These are phyloP conservation scores for Diadophis punctatus DNA, from an alignment of 2,113 vertebrate species.

Conservation along the genomic window DNA sequence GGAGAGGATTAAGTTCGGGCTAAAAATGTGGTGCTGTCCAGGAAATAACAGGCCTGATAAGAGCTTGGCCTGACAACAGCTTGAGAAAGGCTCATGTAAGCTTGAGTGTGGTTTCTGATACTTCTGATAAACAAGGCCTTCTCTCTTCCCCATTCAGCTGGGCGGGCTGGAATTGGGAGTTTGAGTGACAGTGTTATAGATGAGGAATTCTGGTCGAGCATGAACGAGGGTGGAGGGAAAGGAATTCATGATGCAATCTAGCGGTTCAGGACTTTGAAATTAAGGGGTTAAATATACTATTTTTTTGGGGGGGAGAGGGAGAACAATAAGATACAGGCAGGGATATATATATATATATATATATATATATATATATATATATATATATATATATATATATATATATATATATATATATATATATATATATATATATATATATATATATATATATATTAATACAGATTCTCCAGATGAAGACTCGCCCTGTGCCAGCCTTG, in stretches of 20 bases:
- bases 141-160: not conserved
- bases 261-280: not conserved
- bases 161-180: not conserved
- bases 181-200: not conserved
- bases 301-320: not conserved
- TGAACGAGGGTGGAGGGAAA: not conserved
- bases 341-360: too few species aligned
- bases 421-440: too few species aligned
- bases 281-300: not conserved
- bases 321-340: not conserved
- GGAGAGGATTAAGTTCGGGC: conserved; percentile 37
- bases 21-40: conserved; percentile 48
- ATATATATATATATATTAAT: too few species aligned
- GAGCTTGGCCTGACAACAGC: conserved; percentile 23
- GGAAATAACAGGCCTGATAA: conserved; percentile 45
- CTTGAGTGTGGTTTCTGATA: conserved; percentile 19
- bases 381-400: too few species aligned
- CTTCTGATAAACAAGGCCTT: not conserved
- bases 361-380: too few species aligned
- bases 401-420: too few species aligned
- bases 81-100: conserved; percentile 19
- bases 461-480: not conserved
- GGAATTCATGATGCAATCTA: not conserved
- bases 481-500: not conserved
- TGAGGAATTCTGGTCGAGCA: not conserved